These are phyloP conservation scores for Catharus minimus DNA, from an alignment of 2,113 vertebrate genomes.

Conservation along the genomic window DNA sequence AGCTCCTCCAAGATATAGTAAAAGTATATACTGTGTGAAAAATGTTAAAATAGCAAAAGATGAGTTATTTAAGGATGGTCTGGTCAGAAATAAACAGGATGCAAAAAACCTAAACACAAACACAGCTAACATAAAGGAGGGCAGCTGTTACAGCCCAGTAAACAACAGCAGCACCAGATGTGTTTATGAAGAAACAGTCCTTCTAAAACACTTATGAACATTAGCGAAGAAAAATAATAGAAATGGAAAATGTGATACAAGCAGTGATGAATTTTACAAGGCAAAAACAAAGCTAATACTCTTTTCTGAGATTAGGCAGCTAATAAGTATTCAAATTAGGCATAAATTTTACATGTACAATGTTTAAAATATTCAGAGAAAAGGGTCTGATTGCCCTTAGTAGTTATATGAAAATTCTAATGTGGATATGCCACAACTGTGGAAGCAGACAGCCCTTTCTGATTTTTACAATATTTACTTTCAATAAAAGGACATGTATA, in stretches of 20 bases:
- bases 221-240: constrained; percentile 73
- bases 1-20: background rate
- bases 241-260: constrained; percentile 76
- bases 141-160: constrained; percentile 75
- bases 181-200: constrained; percentile 84
- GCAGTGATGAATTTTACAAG: constrained; percentile 88
- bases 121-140: constrained; percentile 62
- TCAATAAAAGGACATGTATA: constrained; percentile 41
- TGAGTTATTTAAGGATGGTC: constrained; percentile 62
- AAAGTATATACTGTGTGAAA: background rate
- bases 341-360: constrained; percentile 99
- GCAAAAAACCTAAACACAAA: constrained; percentile 71
- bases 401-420: constrained; percentile 95
- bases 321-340: constrained; percentile 99
- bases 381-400: constrained; percentile 93
- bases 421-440: constrained; percentile 75
- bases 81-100: constrained; percentile 75
- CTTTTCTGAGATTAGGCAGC: constrained; percentile 90
- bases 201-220: constrained; percentile 73
- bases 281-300: constrained; percentile 91
- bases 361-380: constrained; percentile 99
- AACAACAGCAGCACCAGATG: constrained; percentile 82
- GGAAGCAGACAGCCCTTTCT: constrained; percentile 72
- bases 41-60: constrained; percentile 24
- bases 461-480: constrained; percentile 74